Evolutionary conservation across 2,797 vertebrate species (phyloP), one percentile per base, ranked within the genome.

Genomic region (Ctenosaura bakeri): DNA sequence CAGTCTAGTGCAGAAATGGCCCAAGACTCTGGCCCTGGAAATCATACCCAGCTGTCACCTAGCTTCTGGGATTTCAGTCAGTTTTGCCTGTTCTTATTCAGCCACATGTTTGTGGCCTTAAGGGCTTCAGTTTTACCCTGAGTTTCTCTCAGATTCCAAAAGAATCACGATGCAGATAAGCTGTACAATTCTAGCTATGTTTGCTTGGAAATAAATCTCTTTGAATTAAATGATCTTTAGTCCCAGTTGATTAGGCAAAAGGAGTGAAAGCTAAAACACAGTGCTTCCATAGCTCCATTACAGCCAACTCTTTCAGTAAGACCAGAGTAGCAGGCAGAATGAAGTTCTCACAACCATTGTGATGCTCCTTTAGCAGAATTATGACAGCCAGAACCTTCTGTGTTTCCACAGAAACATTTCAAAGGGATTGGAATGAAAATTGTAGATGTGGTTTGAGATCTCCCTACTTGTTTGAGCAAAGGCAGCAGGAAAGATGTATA

Each of bases 401-500:
- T 6, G 26, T 79, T 80, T 80, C 83, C 64, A 80, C 71, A 59
- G 62, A 54, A 66, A 85, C 46, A 20, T 35, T 79, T 66, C 46
- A 69, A 66, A 85, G 4, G 18, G 3, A 32, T 88, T 42, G 29
- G 10, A 79, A 66, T 87, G 32, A 52, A 87, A 35, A 18, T 54
- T 52, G 18, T 54, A 35, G 29, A 81, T 73, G 38, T 62, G 38
- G 35, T 46, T 74, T 88, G 52, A 0, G 32, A 24, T 85, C 89
- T 90, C 56, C 82, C 18, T 22, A n/a, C 16, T 6, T 74, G 12
- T 81, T 73, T 50, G 16, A 24, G 22, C 16, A 52, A 13, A 29
- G 1, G 29, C 0, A 1, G 62, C 18, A 26, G 10, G 3, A 32
- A 42, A 5, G 9, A 0, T 83, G 73, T 83, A 24, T 24, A 77